These are phyloP conservation scores for Hydrotaea cyrtoneurina DNA, from an alignment of 2,888 invertebrate species.

Conservation along the genomic window DNA sequence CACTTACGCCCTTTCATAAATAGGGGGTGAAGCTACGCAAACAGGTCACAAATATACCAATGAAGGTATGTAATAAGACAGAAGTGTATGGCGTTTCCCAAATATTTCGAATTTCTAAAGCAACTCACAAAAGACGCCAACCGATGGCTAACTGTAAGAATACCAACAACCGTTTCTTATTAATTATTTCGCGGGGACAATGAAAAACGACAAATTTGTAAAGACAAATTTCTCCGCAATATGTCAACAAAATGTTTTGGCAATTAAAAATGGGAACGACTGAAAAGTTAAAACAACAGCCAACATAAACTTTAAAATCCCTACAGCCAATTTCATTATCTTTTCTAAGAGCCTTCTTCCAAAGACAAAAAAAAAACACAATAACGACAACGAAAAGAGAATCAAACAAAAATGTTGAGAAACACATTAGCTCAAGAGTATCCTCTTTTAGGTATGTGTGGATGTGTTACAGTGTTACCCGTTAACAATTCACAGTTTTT, in stretches of 20 bases:
- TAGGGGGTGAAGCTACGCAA: too few species aligned
- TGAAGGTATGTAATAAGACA: too few species aligned
- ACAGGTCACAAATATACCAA: too few species aligned
- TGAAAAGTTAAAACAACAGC: conserved; percentile 14
- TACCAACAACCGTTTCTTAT: too few species aligned
- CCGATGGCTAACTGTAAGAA: too few species aligned
- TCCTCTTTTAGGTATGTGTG: conserved; percentile 43
- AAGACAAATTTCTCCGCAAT: conserved; percentile 58
- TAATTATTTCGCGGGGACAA: too few species aligned
- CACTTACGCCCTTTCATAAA: too few species aligned
- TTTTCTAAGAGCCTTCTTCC: conserved; percentile 57
- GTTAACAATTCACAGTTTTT: too few species aligned
- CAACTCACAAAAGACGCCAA: too few species aligned
- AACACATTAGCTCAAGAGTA: conserved; percentile 66
- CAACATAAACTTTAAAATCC: conserved; percentile 62
- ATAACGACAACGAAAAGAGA: conserved; percentile 6
- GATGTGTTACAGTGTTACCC: too few species aligned
- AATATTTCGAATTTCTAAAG: too few species aligned
- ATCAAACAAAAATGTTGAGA: conserved; percentile 44
- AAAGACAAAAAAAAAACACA: neutral
- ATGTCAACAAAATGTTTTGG: conserved; percentile 66
- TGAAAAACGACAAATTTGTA: neutral
- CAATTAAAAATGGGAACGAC: conserved; percentile 49
- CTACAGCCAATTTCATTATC: conserved; percentile 69
- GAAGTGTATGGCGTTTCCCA: too few species aligned